Conservation (phyloP, 2,797 vertebrate species). For the Rhabdomys pumilio region DNA sequence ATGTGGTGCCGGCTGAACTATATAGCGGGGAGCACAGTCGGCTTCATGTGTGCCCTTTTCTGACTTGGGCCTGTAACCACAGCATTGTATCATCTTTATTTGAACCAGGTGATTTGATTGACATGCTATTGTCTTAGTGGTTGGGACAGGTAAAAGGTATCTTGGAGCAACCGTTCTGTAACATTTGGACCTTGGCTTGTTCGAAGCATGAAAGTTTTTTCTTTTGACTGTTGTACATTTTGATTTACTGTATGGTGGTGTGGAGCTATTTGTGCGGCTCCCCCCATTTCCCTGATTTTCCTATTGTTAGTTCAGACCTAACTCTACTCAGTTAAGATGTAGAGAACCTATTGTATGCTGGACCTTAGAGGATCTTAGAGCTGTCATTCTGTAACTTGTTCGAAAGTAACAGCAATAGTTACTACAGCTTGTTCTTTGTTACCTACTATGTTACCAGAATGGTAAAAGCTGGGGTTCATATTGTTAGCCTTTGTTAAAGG, state of each 20-base stretch:
- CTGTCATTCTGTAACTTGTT: neutral
- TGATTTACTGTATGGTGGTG: neutral
- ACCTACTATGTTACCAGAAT: neutral
- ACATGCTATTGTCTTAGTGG: neutral
- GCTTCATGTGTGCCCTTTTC: neutral
- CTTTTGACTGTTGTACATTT: neutral
- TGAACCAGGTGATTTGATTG: neutral
- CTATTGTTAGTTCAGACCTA: neutral
- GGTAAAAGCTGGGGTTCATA: neutral
- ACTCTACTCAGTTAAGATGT: neutral
- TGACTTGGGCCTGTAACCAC: neutral
- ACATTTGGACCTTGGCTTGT: neutral
- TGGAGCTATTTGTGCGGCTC: neutral
- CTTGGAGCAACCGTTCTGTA: neutral
- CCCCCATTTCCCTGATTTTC: neutral
- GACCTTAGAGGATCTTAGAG: neutral
- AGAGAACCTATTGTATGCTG: neutral
- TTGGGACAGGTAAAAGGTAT: neutral
- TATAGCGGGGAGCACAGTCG: neutral
- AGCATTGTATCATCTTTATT: neutral
- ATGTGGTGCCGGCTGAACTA: neutral
- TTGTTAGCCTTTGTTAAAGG: neutral
- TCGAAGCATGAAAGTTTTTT: neutral
- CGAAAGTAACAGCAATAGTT: neutral
- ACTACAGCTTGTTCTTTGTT: neutral